Evolutionary conservation across 1,140 invertebrate species (phyloP).

Genomic region (Trichonephila clavipes): DNA sequence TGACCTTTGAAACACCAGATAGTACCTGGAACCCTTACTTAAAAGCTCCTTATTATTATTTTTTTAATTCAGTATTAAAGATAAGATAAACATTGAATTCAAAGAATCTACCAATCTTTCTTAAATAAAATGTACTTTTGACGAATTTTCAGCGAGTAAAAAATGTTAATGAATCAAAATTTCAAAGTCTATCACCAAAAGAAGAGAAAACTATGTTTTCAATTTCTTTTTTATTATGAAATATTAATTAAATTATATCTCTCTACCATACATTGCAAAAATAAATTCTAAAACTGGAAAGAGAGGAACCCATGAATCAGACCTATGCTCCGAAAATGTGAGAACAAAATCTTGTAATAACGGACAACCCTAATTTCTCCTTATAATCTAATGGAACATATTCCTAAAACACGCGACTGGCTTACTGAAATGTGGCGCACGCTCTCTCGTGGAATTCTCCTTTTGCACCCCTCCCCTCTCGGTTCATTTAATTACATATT

Average conservation of each 20-base stretch:
- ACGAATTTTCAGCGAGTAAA: too few relatives aligned
- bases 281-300: neutral
- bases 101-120: too few relatives aligned
- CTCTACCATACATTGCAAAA: neutral
- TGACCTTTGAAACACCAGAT: too few relatives aligned
- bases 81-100: too few relatives aligned
- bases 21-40: too few relatives aligned
- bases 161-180: too few relatives aligned
- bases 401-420: neutral
- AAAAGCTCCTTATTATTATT: too few relatives aligned
- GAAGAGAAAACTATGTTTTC: too few relatives aligned
- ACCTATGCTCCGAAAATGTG: neutral
- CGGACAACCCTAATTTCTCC: neutral
- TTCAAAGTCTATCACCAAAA: too few relatives aligned
- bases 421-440: neutral
- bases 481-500: slow-evolving; percentile 17
- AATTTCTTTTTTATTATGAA: too few relatives aligned
- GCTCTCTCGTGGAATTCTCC: neutral
- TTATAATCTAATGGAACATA: neutral
- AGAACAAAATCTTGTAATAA: neutral
- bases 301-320: neutral
- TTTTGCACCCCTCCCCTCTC: neutral
- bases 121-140: too few relatives aligned
- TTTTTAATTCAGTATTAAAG: too few relatives aligned
- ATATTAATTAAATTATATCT: neutral